phyloP scores from a whole-genome alignment of 2,888 invertebrate species.

The Phania funesta region DNA sequence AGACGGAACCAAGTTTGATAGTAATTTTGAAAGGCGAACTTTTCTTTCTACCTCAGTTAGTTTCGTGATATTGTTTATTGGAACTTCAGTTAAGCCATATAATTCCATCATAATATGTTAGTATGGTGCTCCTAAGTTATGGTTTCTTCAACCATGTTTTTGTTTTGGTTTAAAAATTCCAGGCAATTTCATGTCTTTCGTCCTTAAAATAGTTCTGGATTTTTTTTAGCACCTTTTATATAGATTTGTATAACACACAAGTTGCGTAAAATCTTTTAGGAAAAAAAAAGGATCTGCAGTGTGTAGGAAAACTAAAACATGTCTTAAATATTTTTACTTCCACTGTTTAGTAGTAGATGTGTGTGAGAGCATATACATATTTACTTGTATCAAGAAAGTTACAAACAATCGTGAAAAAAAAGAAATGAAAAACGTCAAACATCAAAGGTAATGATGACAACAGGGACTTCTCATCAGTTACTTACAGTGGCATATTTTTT shows the following conservation, averaged over 20 bases:
- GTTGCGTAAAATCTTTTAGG: background rate
- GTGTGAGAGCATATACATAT: background rate
- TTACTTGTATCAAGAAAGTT: slow-evolving; percentile 18
- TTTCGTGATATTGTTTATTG: no score
- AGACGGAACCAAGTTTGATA: no score
- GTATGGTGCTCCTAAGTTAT: no score
- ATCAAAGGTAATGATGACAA: slow-evolving; percentile 61
- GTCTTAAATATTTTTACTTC: background rate
- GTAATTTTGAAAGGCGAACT: no score
- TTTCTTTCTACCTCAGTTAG: no score
- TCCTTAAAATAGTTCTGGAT: no score
- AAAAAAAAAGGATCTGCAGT: background rate
- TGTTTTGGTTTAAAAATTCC: no score
- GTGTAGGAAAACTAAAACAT: background rate
- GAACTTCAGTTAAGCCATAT: no score
- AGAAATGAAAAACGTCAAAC: slow-evolving; percentile 56
- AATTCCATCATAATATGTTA: no score
- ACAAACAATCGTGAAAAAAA: slow-evolving; percentile 28
- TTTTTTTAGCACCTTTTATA: no score
- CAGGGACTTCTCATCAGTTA: slow-evolving; percentile 50
- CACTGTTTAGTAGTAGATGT: background rate
- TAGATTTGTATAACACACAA: background rate
- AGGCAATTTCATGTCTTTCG: no score
- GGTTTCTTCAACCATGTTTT: no score
- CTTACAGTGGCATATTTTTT: slow-evolving; percentile 30